Evolutionary conservation across 2,797 vertebrate genomes (phyloP).

Genomic region (Bradypus variegatus): DNA sequence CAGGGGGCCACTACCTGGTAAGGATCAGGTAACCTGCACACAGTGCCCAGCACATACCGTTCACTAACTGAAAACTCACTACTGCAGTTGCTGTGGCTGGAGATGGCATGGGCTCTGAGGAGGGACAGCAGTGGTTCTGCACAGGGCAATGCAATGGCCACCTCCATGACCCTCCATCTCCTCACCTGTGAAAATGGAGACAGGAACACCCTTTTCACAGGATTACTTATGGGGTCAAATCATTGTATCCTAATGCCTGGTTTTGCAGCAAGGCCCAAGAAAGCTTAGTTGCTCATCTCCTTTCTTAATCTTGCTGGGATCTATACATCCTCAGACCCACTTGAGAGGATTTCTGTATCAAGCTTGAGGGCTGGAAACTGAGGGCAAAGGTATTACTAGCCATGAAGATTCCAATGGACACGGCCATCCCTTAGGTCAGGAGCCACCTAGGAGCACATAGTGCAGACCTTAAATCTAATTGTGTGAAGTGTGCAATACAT

Average conservation of each 20-base stretch:
- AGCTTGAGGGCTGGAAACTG: neutral
- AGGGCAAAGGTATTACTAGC: conserved; percentile 10
- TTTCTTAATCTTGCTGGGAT: neutral
- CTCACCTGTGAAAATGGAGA: neutral
- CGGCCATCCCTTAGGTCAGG: conserved; percentile 18
- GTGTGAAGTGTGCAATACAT: neutral
- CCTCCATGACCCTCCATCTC: neutral
- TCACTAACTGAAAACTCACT: neutral
- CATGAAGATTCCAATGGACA: conserved; percentile 2
- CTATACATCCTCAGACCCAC: neutral
- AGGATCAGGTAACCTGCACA: neutral
- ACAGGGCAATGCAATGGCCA: neutral
- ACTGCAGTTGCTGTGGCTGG: neutral
- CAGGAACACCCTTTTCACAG: neutral
- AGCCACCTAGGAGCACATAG: conserved; percentile 1
- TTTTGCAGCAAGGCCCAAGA: neutral
- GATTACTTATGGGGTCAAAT: neutral
- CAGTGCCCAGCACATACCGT: neutral
- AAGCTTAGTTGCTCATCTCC: neutral
- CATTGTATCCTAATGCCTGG: neutral
- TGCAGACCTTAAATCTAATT: neutral
- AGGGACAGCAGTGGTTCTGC: neutral
- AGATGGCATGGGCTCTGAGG: neutral
- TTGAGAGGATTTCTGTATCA: neutral
- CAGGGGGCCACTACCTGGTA: neutral